Evolutionary conservation across 2,797 vertebrate species (phyloP), one percentile per base, ranked within the genome.

Genomic region (Falco rusticolus): DNA sequence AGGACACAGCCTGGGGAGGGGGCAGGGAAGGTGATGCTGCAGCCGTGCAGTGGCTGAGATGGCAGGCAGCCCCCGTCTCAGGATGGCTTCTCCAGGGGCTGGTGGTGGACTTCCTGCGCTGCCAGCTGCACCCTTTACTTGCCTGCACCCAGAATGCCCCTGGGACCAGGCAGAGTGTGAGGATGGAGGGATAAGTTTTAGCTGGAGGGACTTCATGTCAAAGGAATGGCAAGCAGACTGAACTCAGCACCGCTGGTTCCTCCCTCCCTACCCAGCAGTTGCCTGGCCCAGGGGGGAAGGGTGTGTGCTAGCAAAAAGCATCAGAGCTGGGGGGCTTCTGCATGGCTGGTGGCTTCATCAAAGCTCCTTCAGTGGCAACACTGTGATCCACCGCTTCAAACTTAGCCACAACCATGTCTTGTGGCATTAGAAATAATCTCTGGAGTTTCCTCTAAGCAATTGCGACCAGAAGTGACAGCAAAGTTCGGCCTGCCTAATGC

Each of bases 401-500:
- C 6, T 61, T n/a, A 50, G 72, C 65, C 51, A 53, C 72, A 91
- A 17, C 4, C 24, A 8, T 3, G 7, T 72, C 43, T 68, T 5
- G 0, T 56, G 43, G 54, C 47, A 47, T 78, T 83, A 69, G 78
- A 81, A 94, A 65, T 68, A 85, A 53, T 41, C 61, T 59, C 34
- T 59, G 15, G 34, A 39, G 61, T 81, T 93, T 95, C 54, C 83
- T 90, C 61, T 68, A 54, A 89, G 85, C 68, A 90, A 51, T 7
- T 77, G 33, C 64, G 90, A 21, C 25, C 77, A 87, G 94, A 93
- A 87, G 53, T 34, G 94, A 80, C 37, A 48, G 64, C 12, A 19
- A 84, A 75, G 19, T 72, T 90, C 0, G 1, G 20, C 65, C 88
- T 93, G 64, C 61, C 51, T 87, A 60, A 72, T 64, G 70, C 66